phyloP scores from a whole-genome alignment of 2,888 invertebrate species.

The Melinaea menophilus region DNA sequence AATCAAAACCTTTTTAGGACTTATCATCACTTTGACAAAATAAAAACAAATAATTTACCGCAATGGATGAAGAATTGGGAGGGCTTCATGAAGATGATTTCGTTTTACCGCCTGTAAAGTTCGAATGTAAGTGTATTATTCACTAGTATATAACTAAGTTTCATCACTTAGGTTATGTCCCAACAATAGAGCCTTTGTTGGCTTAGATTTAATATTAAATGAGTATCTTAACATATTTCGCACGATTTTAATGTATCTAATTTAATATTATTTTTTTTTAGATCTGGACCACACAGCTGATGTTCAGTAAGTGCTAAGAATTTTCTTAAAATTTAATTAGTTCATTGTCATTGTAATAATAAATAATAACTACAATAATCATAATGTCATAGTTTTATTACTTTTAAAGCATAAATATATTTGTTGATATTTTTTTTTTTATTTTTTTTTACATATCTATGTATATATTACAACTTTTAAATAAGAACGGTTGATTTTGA shows the following conservation, averaged over 20 bases:
- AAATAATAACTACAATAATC: neutral
- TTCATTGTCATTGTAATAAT: neutral
- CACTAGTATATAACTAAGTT: neutral
- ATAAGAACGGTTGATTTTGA: too few species aligned
- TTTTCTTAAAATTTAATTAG: neutral
- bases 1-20: neutral
- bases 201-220: neutral
- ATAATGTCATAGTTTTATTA: too few species aligned
- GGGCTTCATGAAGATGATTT: constrained; percentile 80
- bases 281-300: constrained; percentile 99
- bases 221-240: neutral
- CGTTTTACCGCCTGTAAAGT: constrained; percentile 82
- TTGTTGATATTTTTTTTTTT: too few species aligned
- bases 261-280: constrained; percentile 64
- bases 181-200: too few species aligned
- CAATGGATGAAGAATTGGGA: constrained; percentile 70
- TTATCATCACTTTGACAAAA: constrained; percentile 7
- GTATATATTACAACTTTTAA: too few species aligned
- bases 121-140: constrained; percentile 84
- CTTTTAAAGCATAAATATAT: too few species aligned
- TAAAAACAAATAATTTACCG: constrained; percentile 11
- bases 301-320: constrained; percentile 89
- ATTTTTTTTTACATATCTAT: too few species aligned
- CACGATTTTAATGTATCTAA: neutral
- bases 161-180: neutral